These are phyloP conservation scores for Spinibarbus caldwelli DNA, from an alignment of 2,797 vertebrate genomes.

Conservation along the genomic window DNA sequence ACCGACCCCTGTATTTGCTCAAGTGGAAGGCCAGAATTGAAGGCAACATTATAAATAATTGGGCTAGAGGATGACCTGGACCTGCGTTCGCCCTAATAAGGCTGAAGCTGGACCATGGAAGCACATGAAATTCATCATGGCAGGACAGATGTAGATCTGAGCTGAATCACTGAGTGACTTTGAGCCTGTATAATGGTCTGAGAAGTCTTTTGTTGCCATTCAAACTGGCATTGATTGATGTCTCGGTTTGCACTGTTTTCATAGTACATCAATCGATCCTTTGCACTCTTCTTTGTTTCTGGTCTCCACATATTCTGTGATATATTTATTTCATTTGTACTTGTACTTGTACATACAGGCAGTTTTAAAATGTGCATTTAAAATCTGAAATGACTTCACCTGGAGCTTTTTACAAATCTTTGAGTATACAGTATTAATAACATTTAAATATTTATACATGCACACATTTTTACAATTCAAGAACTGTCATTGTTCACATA, in stretches of 20 bases:
- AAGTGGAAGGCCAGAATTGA: conserved; percentile 26
- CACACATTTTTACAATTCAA: background rate
- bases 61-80: conserved; percentile 31
- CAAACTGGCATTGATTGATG: conserved; percentile 59
- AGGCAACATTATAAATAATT: conserved; percentile 41
- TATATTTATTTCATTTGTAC: conserved; percentile 13
- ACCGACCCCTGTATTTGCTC: conserved; percentile 32
- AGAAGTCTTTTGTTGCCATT: conserved; percentile 51
- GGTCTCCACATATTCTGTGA: background rate
- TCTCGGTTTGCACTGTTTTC: conserved; percentile 48
- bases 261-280: conserved; percentile 52
- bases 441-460: background rate
- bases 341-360: background rate
- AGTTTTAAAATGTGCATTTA: background rate
- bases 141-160: conserved; percentile 40
- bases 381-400: background rate
- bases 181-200: conserved; percentile 35
- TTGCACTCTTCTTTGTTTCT: conserved; percentile 10
- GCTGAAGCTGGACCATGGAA: conserved; percentile 10
- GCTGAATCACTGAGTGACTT: conserved; percentile 44
- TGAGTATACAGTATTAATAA: background rate
- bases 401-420: background rate
- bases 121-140: conserved; percentile 25
- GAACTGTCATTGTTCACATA: background rate
- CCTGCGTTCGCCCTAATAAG: conserved; percentile 18